Conservation (phyloP, 2,113 vertebrate species). For the Sylvicapra grimmia region DNA sequence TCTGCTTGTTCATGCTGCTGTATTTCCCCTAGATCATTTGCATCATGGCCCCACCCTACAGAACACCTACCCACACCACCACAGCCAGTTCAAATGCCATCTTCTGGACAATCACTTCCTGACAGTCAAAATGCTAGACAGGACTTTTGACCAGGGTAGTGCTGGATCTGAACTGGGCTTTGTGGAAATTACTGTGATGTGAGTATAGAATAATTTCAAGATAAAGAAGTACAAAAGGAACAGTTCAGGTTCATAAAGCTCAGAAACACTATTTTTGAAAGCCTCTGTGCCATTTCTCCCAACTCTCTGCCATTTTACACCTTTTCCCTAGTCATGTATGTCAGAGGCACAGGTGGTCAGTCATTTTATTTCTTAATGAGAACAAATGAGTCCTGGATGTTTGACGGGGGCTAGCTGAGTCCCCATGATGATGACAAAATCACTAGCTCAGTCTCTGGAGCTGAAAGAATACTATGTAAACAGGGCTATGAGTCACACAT, state of each 20-base stretch:
- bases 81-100: not conserved
- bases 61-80: not conserved
- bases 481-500: constrained; percentile 12
- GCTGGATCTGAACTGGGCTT: not conserved
- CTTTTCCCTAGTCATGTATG: not conserved
- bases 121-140: not conserved
- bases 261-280: not conserved
- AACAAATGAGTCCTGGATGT: constrained; percentile 41
- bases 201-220: not conserved
- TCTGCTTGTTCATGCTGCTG: not conserved
- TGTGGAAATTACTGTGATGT: not conserved
- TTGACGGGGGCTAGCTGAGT: not conserved
- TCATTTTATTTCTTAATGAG: constrained; percentile 39
- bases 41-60: rapidly evolving
- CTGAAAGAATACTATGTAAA: constrained; percentile 42
- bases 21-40: not conserved
- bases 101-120: not conserved
- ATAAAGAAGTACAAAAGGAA: not conserved
- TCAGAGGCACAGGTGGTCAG: not conserved
- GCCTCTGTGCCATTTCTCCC: not conserved
- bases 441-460: not conserved
- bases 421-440: constrained; percentile 19
- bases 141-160: not conserved
- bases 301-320: not conserved
- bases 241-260: not conserved